These are phyloP conservation scores for Sebastes matsubarae DNA, from an alignment of 2,797 vertebrate species.

Conservation along the genomic window DNA sequence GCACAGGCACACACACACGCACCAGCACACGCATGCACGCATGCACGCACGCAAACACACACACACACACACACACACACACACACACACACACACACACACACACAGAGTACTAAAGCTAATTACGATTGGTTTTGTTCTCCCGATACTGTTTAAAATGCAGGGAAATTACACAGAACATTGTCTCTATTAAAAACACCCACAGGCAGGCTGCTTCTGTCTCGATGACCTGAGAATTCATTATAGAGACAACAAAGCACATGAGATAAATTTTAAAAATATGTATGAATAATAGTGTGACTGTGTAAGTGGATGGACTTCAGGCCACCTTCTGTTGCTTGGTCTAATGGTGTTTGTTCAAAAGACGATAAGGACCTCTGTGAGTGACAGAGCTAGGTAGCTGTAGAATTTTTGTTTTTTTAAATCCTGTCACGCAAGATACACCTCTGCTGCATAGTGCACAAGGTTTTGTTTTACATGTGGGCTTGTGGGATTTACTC, in stretches of 20 bases:
- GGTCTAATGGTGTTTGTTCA: constrained; percentile 51
- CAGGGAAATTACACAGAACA: neutral
- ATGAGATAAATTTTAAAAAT: neutral
- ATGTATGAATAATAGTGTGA: neutral
- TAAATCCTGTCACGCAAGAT: constrained; percentile 5
- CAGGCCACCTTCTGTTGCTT: constrained; percentile 20
- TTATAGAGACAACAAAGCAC: constrained; percentile 18
- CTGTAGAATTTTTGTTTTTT: neutral
- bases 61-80: neutral
- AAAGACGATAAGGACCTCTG: constrained; percentile 28
- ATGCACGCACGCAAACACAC: neutral
- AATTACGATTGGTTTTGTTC: neutral
- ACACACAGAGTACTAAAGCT: neutral
- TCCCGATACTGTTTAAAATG: constrained; percentile 1
- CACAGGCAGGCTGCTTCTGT: neutral
- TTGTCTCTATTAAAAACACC: constrained; percentile 15
- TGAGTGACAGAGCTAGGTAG: constrained; percentile 26
- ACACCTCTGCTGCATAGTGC: neutral
- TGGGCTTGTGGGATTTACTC: constrained; percentile 20
- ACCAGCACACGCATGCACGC: neutral
- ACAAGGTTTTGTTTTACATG: constrained; percentile 1
- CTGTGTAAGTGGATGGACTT: constrained; percentile 10
- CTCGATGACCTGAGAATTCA: constrained; percentile 24
- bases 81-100: neutral
- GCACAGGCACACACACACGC: neutral